Evolutionary conservation across 2,113 vertebrate species (phyloP).

Genomic region (Oreocharis arfaki): DNA sequence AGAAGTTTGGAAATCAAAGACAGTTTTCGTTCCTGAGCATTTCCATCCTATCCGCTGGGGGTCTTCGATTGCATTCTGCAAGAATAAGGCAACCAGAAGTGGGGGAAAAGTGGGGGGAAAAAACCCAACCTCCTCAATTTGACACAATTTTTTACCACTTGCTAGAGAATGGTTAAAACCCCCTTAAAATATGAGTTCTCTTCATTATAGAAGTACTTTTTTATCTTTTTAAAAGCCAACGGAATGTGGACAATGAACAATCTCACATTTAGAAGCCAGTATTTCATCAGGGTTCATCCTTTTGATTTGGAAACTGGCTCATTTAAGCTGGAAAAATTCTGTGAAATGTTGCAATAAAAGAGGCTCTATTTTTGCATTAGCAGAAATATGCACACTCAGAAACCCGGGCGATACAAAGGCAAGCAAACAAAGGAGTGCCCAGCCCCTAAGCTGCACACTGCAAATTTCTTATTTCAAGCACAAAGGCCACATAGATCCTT

Average conservation of each 20-base stretch:
- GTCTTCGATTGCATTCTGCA: neutral
- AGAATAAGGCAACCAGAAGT: neutral
- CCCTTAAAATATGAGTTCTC: neutral
- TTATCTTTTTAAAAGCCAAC: neutral
- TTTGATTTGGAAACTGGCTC: slow-evolving; percentile 55
- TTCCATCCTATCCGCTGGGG: neutral
- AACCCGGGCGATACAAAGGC: neutral
- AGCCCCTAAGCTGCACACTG: neutral
- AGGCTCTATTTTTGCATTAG: slow-evolving; percentile 45
- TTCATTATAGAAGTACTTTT: neutral
- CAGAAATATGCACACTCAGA: slow-evolving; percentile 23
- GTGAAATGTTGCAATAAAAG: slow-evolving; percentile 51
- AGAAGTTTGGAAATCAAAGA: neutral
- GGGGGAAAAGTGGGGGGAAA: neutral
- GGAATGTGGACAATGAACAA: slow-evolving; percentile 42
- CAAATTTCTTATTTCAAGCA: neutral
- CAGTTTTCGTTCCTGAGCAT: neutral
- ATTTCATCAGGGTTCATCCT: slow-evolving; percentile 40
- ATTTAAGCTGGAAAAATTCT: slow-evolving; percentile 49
- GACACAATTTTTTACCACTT: neutral
- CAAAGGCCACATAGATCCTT: neutral
- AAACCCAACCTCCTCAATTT: neutral
- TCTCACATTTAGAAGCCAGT: slow-evolving; percentile 29
- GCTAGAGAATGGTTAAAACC: neutral
- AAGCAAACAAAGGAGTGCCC: slow-evolving; percentile 2